Conservation (phyloP, 2,797 vertebrate species). For the Anguilla obscura region DNA sequence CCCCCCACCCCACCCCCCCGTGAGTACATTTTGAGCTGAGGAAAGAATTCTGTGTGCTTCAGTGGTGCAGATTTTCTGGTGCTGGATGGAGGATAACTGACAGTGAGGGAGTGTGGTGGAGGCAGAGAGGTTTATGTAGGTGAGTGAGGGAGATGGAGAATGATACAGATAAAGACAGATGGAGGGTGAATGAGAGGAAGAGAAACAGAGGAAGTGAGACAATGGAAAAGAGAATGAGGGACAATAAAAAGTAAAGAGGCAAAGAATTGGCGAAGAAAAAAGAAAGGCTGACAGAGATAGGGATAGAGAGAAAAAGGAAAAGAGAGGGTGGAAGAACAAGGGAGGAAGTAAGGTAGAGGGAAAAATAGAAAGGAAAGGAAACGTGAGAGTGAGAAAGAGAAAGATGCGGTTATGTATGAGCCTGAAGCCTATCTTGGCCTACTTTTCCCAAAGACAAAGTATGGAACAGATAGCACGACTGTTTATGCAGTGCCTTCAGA, state of each 20-base stretch:
- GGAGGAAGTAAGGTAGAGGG: not conserved
- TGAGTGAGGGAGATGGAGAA: no score
- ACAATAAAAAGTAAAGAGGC: no score
- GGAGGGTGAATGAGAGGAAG: no score
- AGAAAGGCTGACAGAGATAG: no score
- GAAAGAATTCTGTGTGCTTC: not conserved
- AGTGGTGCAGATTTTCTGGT: not conserved
- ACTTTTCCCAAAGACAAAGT: constrained; percentile 49
- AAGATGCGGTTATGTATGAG: constrained; percentile 39
- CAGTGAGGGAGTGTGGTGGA: not conserved
- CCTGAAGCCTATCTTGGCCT: constrained; percentile 62
- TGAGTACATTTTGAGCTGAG: not conserved
- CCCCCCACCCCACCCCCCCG: not conserved
- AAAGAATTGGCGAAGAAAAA: no score
- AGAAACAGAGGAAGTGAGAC: no score
- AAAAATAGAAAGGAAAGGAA: constrained; percentile 3
- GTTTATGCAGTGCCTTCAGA: not conserved
- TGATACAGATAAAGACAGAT: no score
- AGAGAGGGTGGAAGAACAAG: not conserved
- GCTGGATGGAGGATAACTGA: not conserved
- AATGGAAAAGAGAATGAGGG: no score
- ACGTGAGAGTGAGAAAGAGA: constrained; percentile 32
- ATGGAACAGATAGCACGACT: constrained; percentile 41
- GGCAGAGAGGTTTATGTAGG: not conserved
- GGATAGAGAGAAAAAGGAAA: not conserved